Percentiles rank a stretch among this genome's conserved stretches.
These are phyloP conservation scores for Euzetes globulus DNA, from an alignment of 2,888 invertebrate genomes.

Conservation along the genomic window DNA sequence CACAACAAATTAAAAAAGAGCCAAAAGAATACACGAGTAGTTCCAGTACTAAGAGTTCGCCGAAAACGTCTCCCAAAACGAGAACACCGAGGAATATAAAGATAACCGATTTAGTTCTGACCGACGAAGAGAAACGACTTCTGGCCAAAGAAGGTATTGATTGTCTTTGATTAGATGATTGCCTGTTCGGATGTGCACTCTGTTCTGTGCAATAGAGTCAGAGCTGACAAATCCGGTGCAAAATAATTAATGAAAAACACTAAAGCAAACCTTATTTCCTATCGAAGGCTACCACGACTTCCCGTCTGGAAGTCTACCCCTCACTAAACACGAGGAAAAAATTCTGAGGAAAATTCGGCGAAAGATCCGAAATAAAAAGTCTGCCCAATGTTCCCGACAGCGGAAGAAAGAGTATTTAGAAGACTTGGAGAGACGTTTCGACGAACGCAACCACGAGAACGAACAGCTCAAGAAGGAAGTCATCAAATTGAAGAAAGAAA, in stretches of 20 bases:
- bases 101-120: constrained; percentile 36
- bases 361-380: constrained; percentile 38
- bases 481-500: constrained; percentile 33
- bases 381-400: constrained; percentile 38
- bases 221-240: neutral
- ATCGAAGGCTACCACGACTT: constrained; percentile 35
- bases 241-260: neutral
- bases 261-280: constrained; percentile 9
- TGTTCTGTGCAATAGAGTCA: neutral
- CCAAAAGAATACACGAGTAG: constrained; percentile 22
- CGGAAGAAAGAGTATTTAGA: constrained; percentile 39
- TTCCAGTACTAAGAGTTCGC: constrained; percentile 18
- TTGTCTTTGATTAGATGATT: neutral
- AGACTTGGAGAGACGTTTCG: constrained; percentile 36
- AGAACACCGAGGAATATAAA: constrained; percentile 27
- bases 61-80: constrained; percentile 18
- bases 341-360: constrained; percentile 38
- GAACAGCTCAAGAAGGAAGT: constrained; percentile 34
- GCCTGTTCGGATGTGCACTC: neutral
- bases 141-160: constrained; percentile 36
- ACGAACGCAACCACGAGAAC: constrained; percentile 33
- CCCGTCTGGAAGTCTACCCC: constrained; percentile 31
- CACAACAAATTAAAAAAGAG: constrained; percentile 19
- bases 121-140: constrained; percentile 38
- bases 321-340: constrained; percentile 37